A percentile compares a stretch with the other conserved stretches of the same genome.
Conservation (phyloP, 2,113 vertebrate species). For the Phrynocephalus versicolor region DNA sequence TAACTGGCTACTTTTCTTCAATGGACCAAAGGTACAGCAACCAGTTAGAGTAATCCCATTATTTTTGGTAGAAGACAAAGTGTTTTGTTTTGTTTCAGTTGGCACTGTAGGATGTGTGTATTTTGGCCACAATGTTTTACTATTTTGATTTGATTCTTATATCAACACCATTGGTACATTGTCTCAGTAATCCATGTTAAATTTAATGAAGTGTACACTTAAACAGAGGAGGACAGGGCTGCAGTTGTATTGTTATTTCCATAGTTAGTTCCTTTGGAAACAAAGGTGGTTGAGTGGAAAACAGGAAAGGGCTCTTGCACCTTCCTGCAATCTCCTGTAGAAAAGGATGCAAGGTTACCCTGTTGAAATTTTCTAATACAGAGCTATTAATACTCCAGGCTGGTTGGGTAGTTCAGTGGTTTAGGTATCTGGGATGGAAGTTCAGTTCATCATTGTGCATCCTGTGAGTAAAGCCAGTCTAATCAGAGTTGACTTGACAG, state of each 20-base stretch:
- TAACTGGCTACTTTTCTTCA: not conserved
- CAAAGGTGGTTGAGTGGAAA: not conserved
- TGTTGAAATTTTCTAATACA: not conserved
- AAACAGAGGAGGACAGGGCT: not conserved
- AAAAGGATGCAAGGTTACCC: not conserved
- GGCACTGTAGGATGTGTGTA: not conserved
- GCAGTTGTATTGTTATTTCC: not conserved
- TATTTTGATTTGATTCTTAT: not conserved
- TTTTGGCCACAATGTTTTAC: not conserved
- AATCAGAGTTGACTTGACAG: too few relatives aligned
- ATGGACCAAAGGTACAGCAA: not conserved
- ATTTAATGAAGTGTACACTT: too few relatives aligned
- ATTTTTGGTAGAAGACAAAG: not conserved
- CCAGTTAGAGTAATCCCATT: not conserved
- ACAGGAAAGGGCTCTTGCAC: not conserved
- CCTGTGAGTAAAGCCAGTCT: too few relatives aligned
- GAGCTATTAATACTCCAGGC: too few relatives aligned
- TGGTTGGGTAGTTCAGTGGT: too few relatives aligned
- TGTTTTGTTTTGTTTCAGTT: too few relatives aligned
- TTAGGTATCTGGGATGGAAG: too few relatives aligned
- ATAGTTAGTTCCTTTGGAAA: not conserved
- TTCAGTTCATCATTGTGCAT: too few relatives aligned
- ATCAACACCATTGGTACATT: too few relatives aligned
- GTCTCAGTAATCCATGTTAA: too few relatives aligned
- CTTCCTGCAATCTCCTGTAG: not conserved